phyloP scores from a whole-genome alignment of 2,797 vertebrate species.

The Setipinna tenuifilis region DNA sequence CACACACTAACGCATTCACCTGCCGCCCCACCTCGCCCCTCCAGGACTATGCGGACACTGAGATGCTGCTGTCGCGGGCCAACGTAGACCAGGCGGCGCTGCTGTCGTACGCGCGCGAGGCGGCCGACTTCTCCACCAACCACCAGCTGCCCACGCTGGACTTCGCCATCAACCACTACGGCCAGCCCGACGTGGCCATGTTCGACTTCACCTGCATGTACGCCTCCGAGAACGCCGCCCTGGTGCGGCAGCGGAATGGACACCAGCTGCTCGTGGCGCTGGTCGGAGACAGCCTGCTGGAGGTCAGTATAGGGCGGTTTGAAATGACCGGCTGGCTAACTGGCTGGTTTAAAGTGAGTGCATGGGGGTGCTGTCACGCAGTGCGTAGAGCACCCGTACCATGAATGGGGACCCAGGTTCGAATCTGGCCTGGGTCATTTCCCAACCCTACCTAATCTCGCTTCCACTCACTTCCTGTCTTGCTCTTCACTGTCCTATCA shows the following conservation, averaged over 20 bases:
- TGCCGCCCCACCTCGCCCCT: constrained; percentile 24
- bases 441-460: no score
- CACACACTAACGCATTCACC: no score
- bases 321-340: no score
- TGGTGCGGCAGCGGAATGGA: constrained; percentile 89
- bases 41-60: constrained; percentile 94
- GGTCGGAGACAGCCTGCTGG: constrained; percentile 94
- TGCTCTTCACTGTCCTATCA: no score
- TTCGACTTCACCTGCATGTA: constrained; percentile 99
- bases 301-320: constrained; percentile 76
- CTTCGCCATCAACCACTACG: constrained; percentile 98
- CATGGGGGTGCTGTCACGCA: no score
- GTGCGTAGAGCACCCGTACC: no score
- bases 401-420: no score
- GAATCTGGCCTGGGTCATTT: no score
- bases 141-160: constrained; percentile 92
- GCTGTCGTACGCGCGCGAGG: constrained; percentile 90
- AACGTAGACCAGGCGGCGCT: constrained; percentile 96
- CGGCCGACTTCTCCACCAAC: constrained; percentile 96
- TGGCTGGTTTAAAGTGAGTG: no score
- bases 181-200: constrained; percentile 98
- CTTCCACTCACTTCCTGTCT: no score
- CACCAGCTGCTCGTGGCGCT: constrained; percentile 90
- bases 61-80: constrained; percentile 89
- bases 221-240: constrained; percentile 92